Percentiles rank a stretch among this genome's conserved stretches.
Evolutionary conservation across 2,888 invertebrate species (phyloP).

Genomic region (Brachypalpus laphriformis): DNA sequence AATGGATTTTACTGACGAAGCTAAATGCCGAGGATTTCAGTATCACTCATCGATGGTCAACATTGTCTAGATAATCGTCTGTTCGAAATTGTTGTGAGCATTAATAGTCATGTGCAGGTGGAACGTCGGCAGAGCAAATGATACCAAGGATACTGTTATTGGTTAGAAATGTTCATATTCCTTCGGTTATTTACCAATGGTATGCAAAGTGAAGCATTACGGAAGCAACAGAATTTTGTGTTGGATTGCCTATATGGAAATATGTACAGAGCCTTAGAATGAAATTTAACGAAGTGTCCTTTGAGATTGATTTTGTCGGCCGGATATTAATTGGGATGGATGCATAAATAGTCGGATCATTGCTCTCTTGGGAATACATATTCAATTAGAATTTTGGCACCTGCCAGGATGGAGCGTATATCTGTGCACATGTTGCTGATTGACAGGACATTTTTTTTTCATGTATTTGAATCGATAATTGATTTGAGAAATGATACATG

Average conservation of each 20-base stretch:
- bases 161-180: not conserved
- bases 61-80: not conserved
- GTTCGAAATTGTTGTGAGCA: not conserved
- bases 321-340: conserved; percentile 14
- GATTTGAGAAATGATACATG: not conserved
- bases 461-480: not conserved
- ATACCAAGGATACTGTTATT: not conserved
- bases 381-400: conserved; percentile 12
- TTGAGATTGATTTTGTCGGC: not conserved
- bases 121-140: not conserved
- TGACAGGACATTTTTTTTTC: not conserved
- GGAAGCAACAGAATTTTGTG: not conserved
- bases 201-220: not conserved
- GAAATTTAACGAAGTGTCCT: not conserved
- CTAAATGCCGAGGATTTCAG: not conserved
- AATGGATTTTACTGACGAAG: not conserved
- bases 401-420: not conserved
- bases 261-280: too few species aligned
- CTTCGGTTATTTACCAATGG: conserved; percentile 6
- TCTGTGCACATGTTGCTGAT: not conserved
- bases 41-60: not conserved
- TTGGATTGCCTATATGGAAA: not conserved
- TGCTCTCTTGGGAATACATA: conserved; percentile 8
- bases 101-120: not conserved
- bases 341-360: conserved; percentile 12